Evolutionary conservation across 2,888 invertebrate species (phyloP).

Genomic region (Bombylius discolor): DNA sequence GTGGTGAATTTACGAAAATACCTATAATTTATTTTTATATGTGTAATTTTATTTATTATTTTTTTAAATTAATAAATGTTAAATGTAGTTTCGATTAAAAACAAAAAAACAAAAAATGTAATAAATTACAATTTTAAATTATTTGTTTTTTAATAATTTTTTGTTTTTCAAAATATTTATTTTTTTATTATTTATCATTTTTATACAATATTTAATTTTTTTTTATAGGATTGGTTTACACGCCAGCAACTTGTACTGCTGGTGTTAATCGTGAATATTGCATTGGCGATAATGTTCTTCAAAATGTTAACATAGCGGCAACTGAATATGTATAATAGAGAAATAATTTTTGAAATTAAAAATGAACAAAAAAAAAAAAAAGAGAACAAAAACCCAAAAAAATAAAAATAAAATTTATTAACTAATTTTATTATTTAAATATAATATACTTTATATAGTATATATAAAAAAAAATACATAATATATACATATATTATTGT

Average conservation of each 20-base stretch:
- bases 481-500: too few species aligned
- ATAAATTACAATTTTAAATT: background rate
- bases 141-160: conserved; percentile 2
- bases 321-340: conserved; percentile 14
- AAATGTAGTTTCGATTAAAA: background rate
- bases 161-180: background rate
- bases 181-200: conserved; percentile 23
- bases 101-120: background rate
- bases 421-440: too few species aligned
- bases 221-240: conserved; percentile 82
- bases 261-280: conserved; percentile 87
- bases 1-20: too few species aligned
- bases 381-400: too few species aligned
- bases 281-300: conserved; percentile 89
- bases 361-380: too few species aligned
- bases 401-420: too few species aligned
- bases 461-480: too few species aligned
- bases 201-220: background rate
- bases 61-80: background rate
- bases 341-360: too few species aligned
- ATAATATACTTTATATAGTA: too few species aligned
- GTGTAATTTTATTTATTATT: background rate
- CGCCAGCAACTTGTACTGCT: conserved; percentile 88
- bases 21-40: too few species aligned
- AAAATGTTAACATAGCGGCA: conserved; percentile 85